Conservation (phyloP, 1,140 invertebrate species). For the Drosophila chauvacae region DNA sequence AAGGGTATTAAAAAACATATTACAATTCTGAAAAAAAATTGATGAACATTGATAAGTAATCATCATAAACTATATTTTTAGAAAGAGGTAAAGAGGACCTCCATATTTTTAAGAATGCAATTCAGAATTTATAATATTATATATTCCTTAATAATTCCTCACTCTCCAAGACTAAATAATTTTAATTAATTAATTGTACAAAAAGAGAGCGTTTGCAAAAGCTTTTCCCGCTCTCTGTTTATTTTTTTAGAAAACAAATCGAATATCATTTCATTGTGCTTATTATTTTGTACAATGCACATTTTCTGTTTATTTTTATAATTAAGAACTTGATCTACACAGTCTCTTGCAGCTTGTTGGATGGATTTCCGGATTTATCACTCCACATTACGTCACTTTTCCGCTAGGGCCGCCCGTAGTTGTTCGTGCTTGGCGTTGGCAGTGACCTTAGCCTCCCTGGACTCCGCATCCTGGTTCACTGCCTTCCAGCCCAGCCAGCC, state of each 20-base stretch:
- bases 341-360: background rate
- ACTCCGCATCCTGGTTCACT: slow-evolving; percentile 31
- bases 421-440: slow-evolving; percentile 46
- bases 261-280: background rate
- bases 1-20: too few species aligned
- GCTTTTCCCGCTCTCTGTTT: background rate
- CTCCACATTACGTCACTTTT: slow-evolving; percentile 32
- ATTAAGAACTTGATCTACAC: background rate
- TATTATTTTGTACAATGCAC: background rate
- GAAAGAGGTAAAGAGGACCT: too few species aligned
- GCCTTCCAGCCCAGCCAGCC: slow-evolving; percentile 66
- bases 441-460: slow-evolving; percentile 20
- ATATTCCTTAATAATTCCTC: background rate
- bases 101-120: too few species aligned
- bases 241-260: background rate
- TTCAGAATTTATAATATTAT: too few species aligned
- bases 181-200: background rate
- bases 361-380: background rate
- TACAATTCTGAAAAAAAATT: too few species aligned
- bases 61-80: too few species aligned
- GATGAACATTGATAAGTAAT: too few species aligned
- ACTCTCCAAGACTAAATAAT: background rate
- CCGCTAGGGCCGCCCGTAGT: slow-evolving; percentile 39
- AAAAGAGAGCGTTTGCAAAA: slow-evolving; percentile 1
- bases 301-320: background rate